Evolutionary conservation across 1,140 invertebrate species (phyloP).

Genomic region (Drosophila subobscura): DNA sequence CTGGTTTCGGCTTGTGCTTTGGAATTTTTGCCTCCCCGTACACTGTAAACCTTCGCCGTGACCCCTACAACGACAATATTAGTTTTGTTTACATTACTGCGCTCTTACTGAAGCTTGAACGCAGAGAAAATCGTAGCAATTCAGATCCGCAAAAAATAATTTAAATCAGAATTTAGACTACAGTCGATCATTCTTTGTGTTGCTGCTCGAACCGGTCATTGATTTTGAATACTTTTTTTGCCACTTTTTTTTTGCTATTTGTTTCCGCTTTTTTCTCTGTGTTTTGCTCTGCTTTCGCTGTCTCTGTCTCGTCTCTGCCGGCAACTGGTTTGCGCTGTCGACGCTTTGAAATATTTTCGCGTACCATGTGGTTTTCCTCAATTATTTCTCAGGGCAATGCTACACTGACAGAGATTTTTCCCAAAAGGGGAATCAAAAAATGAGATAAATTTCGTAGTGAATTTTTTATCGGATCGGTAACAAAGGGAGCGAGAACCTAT

Average conservation of each 20-base stretch:
- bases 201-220: too few relatives aligned
- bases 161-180: too few relatives aligned
- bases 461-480: too few relatives aligned
- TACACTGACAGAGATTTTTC: conserved; percentile 19
- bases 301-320: conserved; percentile 25
- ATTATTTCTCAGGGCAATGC: conserved; percentile 49
- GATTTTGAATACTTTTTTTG: conserved; percentile 18
- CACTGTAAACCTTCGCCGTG: too few relatives aligned
- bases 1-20: conserved; percentile 32
- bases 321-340: conserved; percentile 39
- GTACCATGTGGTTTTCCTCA: conserved; percentile 78
- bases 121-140: too few relatives aligned
- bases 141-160: too few relatives aligned
- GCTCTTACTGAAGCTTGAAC: conserved; percentile 9
- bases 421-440: not conserved
- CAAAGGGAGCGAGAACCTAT: too few relatives aligned
- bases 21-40: conserved; percentile 1
- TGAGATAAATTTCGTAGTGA: accelerated
- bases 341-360: conserved; percentile 60
- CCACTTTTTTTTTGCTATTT: conserved; percentile 33
- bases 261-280: conserved; percentile 68
- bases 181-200: too few relatives aligned
- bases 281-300: conserved; percentile 47
- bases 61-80: conserved; percentile 15
- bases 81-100: conserved; percentile 67